Evolutionary conservation across 2,888 invertebrate genomes (phyloP).

Genomic region (Toxonevra muliebris): DNA sequence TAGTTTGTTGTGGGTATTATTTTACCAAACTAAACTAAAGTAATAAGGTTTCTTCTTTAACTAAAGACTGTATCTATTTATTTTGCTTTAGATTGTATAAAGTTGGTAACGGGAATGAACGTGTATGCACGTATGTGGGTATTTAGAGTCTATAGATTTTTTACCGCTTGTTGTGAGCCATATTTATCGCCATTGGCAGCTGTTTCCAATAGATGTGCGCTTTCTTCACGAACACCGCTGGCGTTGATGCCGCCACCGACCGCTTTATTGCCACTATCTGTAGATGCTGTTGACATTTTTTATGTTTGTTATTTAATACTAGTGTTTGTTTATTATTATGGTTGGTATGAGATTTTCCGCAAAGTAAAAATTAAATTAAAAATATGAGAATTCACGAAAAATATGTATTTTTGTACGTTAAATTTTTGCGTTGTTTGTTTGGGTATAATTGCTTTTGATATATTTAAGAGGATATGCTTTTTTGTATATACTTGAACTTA

Average conservation of each 20-base stretch:
- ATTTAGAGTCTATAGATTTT: not conserved
- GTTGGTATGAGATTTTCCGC: not conserved
- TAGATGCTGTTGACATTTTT: slow-evolving; percentile 43
- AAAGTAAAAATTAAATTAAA: no score
- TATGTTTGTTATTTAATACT: slow-evolving; percentile 13
- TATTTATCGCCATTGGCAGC: slow-evolving; percentile 57
- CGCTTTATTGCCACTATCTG: slow-evolving; percentile 42
- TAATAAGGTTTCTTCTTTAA: no score
- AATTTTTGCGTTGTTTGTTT: slow-evolving; percentile 8
- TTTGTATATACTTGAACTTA: slow-evolving; percentile 15
- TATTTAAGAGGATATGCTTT: slow-evolving; percentile 10
- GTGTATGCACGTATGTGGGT: not conserved
- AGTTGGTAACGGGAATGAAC: not conserved
- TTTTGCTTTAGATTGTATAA: no score
- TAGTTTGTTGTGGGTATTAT: no score
- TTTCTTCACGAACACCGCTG: slow-evolving; percentile 55
- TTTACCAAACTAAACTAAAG: no score
- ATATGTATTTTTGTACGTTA: no score
- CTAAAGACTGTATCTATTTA: no score
- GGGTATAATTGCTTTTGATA: slow-evolving; percentile 19
- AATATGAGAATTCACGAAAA: no score
- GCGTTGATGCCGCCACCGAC: no score
- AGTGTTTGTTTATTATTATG: not conserved
- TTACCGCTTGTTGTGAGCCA: slow-evolving; percentile 62
- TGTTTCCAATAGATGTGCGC: slow-evolving; percentile 60